Percentiles rank a stretch among this genome's conserved stretches.
Evolutionary conservation across 2,113 vertebrate genomes (phyloP).

Genomic region (Phoenicopterus ruber): DNA sequence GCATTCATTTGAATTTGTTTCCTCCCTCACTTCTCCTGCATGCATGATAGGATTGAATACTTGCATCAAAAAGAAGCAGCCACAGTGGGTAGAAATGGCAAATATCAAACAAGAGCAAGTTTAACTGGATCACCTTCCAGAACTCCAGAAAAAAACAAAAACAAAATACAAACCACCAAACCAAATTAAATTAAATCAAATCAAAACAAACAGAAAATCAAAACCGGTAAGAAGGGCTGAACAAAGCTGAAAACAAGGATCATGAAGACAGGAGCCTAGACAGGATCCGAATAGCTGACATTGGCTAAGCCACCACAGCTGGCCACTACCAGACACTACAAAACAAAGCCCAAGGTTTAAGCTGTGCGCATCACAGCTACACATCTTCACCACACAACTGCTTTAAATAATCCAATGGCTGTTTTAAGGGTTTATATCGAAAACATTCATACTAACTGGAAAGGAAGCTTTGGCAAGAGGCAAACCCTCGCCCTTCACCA

Average conservation of each 20-base stretch:
- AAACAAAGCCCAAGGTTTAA: not conserved
- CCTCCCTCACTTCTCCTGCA: not conserved
- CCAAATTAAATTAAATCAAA: not conserved
- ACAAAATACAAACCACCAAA: not conserved
- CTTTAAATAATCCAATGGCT: accelerated
- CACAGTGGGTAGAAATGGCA: not conserved
- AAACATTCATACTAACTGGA: not conserved
- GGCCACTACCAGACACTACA: not conserved
- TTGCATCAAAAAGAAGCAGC: not conserved
- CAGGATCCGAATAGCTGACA: not conserved
- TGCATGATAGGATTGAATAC: not conserved
- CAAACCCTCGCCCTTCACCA: not conserved
- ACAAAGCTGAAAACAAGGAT: not conserved
- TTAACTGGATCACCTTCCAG: not conserved
- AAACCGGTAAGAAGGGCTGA: not conserved
- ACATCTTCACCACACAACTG: not conserved
- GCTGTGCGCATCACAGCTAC: not conserved
- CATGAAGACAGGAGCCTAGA: not conserved
- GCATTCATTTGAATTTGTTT: not conserved
- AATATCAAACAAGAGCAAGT: not conserved
- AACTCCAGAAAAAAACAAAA: not conserved
- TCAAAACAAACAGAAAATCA: not conserved
- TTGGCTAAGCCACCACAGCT: not conserved
- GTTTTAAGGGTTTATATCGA: not conserved
- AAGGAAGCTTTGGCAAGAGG: not conserved